These are phyloP conservation scores for Agriopis aurantiaria DNA, from an alignment of 2,888 invertebrate species.

Conservation along the genomic window DNA sequence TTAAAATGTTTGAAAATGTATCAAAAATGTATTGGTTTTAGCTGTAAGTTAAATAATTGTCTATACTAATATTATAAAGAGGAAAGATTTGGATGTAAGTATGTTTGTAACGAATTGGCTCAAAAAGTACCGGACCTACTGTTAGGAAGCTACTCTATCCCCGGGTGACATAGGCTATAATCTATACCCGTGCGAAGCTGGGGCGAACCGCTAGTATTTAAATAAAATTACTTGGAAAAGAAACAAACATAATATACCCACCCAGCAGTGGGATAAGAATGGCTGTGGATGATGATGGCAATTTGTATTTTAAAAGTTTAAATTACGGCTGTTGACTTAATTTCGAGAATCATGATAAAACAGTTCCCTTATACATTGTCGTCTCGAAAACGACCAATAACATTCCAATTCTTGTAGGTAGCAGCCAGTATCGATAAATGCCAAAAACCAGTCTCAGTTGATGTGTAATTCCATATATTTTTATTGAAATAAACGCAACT, in stretches of 20 bases:
- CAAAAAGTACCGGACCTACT: too few species aligned
- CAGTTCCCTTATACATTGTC: constrained; percentile 66
- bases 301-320: neutral
- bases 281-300: neutral
- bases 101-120: too few species aligned
- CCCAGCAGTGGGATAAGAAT: neutral
- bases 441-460: constrained; percentile 67
- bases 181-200: too few species aligned
- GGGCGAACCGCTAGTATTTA: too few species aligned
- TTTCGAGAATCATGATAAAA: constrained; percentile 64
- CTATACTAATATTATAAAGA: too few species aligned
- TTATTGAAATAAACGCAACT: constrained; percentile 75
- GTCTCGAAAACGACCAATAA: constrained; percentile 66
- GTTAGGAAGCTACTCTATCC: too few species aligned
- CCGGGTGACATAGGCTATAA: too few species aligned
- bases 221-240: too few species aligned
- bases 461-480: constrained; percentile 60
- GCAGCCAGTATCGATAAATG: constrained; percentile 66
- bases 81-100: too few species aligned
- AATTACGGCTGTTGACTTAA: constrained; percentile 20
- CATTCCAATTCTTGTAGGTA: constrained; percentile 63
- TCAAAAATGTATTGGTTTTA: too few species aligned
- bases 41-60: too few species aligned
- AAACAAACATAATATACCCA: neutral
- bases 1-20: too few species aligned